Conservation (phyloP, 2,113 vertebrate species). For the Nicator chloris region DNA sequence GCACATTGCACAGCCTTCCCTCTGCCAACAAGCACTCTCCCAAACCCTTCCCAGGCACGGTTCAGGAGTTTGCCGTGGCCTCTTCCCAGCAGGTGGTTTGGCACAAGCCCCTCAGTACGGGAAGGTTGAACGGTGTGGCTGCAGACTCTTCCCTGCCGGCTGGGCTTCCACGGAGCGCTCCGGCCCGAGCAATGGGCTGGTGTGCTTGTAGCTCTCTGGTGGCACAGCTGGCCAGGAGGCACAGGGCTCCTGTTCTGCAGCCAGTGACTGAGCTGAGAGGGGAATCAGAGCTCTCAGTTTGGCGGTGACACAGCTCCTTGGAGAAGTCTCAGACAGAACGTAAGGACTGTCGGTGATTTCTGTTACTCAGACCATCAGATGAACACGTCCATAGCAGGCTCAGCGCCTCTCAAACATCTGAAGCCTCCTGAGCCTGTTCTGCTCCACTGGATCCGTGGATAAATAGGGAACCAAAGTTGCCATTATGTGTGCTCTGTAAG, state of each 20-base stretch:
- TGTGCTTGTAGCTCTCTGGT: background rate
- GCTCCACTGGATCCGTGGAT: background rate
- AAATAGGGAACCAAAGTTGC: background rate
- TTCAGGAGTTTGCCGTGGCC: background rate
- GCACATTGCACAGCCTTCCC: background rate
- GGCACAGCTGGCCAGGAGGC: background rate
- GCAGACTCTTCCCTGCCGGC: background rate
- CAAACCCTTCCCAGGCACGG: background rate
- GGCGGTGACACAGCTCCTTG: background rate
- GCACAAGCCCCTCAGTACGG: background rate
- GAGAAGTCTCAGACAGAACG: background rate
- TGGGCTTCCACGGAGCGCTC: background rate
- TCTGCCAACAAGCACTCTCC: background rate
- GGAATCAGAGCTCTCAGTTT: background rate
- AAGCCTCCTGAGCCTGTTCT: background rate
- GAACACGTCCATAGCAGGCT: background rate
- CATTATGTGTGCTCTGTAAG: background rate
- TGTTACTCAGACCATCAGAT: background rate
- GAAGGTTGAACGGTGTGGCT: background rate
- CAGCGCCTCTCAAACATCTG: background rate
- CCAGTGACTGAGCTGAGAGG: too few species aligned
- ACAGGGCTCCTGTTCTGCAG: background rate
- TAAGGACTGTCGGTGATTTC: background rate
- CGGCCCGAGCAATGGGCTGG: background rate
- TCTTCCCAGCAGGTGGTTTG: background rate